Conservation (phyloP, 2,888 invertebrate species). For the Chaetoderma sp. region DNA sequence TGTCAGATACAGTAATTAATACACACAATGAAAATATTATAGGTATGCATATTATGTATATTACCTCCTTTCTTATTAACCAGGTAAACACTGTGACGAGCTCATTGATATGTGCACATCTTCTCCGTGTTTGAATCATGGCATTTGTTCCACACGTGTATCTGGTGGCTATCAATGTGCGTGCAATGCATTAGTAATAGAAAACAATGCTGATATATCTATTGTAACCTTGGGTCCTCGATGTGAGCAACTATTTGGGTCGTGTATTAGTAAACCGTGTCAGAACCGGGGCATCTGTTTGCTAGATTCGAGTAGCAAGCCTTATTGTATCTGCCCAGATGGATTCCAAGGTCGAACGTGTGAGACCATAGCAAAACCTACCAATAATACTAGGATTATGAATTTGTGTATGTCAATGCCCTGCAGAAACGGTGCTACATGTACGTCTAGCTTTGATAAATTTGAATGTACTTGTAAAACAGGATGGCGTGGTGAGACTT, state of each 20-base stretch:
- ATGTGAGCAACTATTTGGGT: not conserved
- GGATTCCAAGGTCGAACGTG: not conserved
- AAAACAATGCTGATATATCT: too few relatives aligned
- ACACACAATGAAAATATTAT: not conserved
- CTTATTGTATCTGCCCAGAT: not conserved
- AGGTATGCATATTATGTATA: not conserved
- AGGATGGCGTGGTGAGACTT: not conserved
- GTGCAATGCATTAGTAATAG: too few relatives aligned
- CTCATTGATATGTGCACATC: not conserved
- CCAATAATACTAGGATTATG: too few relatives aligned
- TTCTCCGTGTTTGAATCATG: not conserved
- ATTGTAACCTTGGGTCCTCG: not conserved
- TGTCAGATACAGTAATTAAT: not conserved
- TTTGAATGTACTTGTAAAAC: not conserved
- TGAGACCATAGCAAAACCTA: too few relatives aligned
- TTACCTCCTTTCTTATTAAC: not conserved
- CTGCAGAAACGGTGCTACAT: not conserved
- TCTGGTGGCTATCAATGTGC: not conserved
- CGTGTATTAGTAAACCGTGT: not conserved
- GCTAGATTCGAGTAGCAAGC: too few relatives aligned
- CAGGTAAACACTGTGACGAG: not conserved
- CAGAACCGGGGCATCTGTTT: not conserved
- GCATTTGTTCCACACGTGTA: not conserved
- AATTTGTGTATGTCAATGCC: not conserved
- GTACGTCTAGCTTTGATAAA: not conserved